A percentile compares a stretch with the other conserved stretches of the same genome.
These are phyloP conservation scores for Antheraea yamamai DNA, from an alignment of 2,888 invertebrate species.

Conservation along the genomic window DNA sequence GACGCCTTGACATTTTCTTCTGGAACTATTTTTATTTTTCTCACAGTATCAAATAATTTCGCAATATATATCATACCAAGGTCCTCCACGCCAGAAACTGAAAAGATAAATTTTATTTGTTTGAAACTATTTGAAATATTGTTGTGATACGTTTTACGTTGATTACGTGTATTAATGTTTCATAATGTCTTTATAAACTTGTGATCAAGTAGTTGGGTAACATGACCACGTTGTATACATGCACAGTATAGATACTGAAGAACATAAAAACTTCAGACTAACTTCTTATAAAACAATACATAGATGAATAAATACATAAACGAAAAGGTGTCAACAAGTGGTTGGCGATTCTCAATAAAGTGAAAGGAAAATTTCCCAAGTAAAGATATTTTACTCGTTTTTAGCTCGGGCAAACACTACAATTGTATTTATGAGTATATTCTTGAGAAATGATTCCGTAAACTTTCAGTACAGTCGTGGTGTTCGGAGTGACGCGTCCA, in stretches of 20 bases:
- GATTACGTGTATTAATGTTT: too few species aligned
- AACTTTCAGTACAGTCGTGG: not conserved
- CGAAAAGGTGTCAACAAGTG: too few species aligned
- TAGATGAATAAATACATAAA: too few species aligned
- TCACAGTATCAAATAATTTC: not conserved
- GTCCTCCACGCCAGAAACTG: not conserved
- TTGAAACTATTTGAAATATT: not conserved
- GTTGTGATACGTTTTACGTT: not conserved
- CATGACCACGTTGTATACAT: not conserved
- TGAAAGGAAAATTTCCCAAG: too few species aligned
- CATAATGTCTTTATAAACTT: not conserved
- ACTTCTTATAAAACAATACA: not conserved
- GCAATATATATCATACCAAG: not conserved
- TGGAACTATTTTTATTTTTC: not conserved
- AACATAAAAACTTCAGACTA: not conserved
- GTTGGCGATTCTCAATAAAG: too few species aligned
- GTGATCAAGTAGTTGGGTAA: not conserved
- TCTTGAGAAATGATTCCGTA: not conserved
- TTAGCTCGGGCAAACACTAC: too few species aligned
- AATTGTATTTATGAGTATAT: not conserved
- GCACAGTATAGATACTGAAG: not conserved
- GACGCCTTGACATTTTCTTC: constrained; percentile 23
- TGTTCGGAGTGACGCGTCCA: not conserved
- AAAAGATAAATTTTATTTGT: not conserved
- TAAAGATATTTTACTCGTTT: too few species aligned